Percentiles rank a stretch among this genome's conserved stretches.
These are phyloP conservation scores for Drepana falcataria DNA, from an alignment of 2,888 invertebrate genomes.

Conservation along the genomic window DNA sequence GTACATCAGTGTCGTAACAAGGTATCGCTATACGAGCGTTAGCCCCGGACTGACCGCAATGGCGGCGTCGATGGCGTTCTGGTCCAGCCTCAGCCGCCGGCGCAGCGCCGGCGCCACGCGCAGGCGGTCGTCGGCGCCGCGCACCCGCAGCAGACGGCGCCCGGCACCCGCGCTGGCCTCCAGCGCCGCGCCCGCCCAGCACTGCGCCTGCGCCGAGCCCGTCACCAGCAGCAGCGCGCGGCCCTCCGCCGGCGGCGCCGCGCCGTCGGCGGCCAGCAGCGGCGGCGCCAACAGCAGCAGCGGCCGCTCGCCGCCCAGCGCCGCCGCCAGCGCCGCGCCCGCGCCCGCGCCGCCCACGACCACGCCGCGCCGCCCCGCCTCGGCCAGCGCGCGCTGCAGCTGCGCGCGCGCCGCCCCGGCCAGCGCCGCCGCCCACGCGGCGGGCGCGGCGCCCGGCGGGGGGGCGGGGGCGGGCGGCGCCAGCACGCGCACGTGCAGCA, in stretches of 20 bases:
- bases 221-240: conserved; percentile 36
- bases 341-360: conserved; percentile 28
- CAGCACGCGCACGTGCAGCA: conserved; percentile 36
- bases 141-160: conserved; percentile 80
- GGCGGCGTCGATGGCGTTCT: conserved; percentile 82
- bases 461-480: conserved; percentile 24
- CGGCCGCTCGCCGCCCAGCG: conserved; percentile 18
- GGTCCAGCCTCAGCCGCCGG: conserved; percentile 81
- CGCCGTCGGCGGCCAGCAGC: conserved; percentile 56
- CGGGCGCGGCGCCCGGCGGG: conserved; percentile 20
- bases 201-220: conserved; percentile 2
- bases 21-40: no score
- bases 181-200: conserved; percentile 59
- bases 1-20: no score
- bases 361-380: conserved; percentile 31
- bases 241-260: conserved; percentile 78
- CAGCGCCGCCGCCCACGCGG: conserved; percentile 41
- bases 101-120: conserved; percentile 80
- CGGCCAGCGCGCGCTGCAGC: conserved; percentile 41
- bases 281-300: conserved; percentile 14
- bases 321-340: conserved; percentile 19
- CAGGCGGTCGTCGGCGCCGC: conserved; percentile 83
- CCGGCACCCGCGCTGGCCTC: conserved; percentile 28
- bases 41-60: conserved; percentile 39
- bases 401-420: conserved; percentile 35